Conservation (phyloP, 2,888 invertebrate genomes). For the Chymomyza amoena region DNA sequence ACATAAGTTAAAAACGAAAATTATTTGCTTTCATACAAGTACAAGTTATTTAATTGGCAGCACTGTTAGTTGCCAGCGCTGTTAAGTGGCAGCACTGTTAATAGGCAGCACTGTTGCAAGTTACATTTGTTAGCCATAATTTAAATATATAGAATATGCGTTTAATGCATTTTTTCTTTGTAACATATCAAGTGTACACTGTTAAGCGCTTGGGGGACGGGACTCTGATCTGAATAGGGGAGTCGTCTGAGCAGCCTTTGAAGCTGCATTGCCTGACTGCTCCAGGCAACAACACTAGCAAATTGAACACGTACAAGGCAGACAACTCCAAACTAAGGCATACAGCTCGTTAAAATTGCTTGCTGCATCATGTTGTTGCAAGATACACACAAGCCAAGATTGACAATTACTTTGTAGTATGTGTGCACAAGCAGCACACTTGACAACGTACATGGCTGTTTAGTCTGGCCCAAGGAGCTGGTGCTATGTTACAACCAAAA, state of each 20-base stretch:
- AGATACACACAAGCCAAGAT: conserved; percentile 17
- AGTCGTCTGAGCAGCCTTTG: background rate
- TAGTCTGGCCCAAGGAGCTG: background rate
- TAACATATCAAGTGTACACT: conserved; percentile 31
- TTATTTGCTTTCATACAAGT: background rate
- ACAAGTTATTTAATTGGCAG: too few relatives aligned
- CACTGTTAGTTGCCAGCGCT: too few relatives aligned
- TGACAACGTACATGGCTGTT: conserved; percentile 9
- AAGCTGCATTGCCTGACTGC: background rate
- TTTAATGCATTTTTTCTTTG: background rate
- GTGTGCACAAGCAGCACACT: conserved; percentile 44
- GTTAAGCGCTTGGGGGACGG: conserved; percentile 15
- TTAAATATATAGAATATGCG: background rate
- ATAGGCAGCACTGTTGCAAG: background rate
- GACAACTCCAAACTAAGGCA: background rate
- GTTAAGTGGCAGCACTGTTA: too few relatives aligned
- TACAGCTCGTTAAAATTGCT: background rate
- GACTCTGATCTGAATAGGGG: conserved; percentile 28
- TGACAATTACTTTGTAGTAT: conserved; percentile 49
- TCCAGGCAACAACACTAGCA: conserved; percentile 47
- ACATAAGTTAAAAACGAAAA: conserved; percentile 21
- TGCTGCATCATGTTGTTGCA: background rate
- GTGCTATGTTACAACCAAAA: conserved; percentile 18
- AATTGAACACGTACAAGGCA: conserved; percentile 65
- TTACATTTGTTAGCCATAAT: background rate